phyloP scores from a whole-genome alignment of 2,888 invertebrate genomes.

The Orthosia gracilis region DNA sequence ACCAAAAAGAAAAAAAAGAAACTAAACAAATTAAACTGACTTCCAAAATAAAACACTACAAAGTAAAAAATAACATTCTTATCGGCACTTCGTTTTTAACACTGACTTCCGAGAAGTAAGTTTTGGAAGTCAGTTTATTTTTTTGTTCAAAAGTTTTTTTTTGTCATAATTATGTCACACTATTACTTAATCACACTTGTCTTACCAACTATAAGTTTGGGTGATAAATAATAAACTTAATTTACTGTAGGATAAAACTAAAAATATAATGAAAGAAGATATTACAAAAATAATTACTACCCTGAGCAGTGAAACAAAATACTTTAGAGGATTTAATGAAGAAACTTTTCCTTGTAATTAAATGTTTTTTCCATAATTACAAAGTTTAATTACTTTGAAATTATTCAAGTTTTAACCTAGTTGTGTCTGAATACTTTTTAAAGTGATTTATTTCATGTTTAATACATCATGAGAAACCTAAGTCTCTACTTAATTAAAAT shows the following conservation, averaged over 20 bases:
- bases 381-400: conserved; percentile 38
- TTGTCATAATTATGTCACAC: neutral
- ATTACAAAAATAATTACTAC: conserved; percentile 31
- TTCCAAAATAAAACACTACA: no score
- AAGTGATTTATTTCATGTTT: neutral
- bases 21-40: no score
- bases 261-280: conserved; percentile 23
- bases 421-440: conserved; percentile 9
- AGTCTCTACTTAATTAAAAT: neutral
- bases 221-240: neutral
- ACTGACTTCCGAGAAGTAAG: no score
- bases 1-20: no score
- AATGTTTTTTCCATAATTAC: conserved; percentile 26
- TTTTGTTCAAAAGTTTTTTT: neutral
- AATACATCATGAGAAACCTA: neutral
- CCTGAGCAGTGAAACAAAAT: conserved; percentile 35
- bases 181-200: no score
- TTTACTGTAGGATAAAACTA: neutral
- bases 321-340: conserved; percentile 47
- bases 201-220: neutral
- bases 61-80: no score
- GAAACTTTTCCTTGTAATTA: conserved; percentile 44
- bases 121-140: no score
- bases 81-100: no score
- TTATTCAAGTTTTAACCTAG: conserved; percentile 30